A percentile compares a stretch with the other conserved stretches of the same genome.
Conservation (phyloP, 92 coral and sea anemone species). For the Montipora capitata region DNA sequence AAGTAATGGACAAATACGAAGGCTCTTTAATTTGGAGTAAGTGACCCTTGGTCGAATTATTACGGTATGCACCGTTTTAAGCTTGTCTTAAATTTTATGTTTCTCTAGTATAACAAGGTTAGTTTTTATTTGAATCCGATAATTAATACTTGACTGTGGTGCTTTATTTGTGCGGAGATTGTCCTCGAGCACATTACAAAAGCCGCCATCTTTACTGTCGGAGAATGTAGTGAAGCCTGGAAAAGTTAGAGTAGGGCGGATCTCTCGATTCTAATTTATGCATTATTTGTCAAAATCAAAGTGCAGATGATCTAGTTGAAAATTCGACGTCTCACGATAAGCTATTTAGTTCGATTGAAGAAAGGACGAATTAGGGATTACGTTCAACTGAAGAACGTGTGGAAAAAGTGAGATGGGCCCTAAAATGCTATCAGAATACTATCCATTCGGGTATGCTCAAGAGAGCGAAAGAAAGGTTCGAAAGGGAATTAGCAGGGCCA, state of each 20-base stretch:
- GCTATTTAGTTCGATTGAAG: too few relatives aligned
- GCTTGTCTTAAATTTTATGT: too few relatives aligned
- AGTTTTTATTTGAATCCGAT: too few relatives aligned
- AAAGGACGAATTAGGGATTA: neutral
- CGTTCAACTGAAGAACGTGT: slow-evolving; percentile 22
- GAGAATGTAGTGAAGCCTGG: neutral
- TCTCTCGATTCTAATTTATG: neutral
- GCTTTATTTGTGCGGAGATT: too few relatives aligned
- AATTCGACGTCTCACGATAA: neutral
- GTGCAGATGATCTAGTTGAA: neutral
- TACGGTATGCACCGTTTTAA: too few relatives aligned
- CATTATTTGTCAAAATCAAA: neutral
- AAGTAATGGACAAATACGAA: too few relatives aligned
- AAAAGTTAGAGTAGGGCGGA: neutral
- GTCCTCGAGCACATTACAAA: neutral
- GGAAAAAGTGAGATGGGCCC: slow-evolving; percentile 47
- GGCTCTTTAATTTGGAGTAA: too few relatives aligned
- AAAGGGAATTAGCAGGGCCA: slow-evolving; percentile 42
- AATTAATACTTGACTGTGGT: too few relatives aligned
- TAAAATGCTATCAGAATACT: slow-evolving; percentile 50
- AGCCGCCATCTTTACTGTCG: neutral
- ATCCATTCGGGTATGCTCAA: slow-evolving; percentile 63
- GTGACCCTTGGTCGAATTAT: too few relatives aligned
- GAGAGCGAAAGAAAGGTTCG: slow-evolving; percentile 42
- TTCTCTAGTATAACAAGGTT: too few relatives aligned